These are phyloP conservation scores for Falco berigora DNA, from an alignment of 2,797 vertebrate species.

Conservation along the genomic window DNA sequence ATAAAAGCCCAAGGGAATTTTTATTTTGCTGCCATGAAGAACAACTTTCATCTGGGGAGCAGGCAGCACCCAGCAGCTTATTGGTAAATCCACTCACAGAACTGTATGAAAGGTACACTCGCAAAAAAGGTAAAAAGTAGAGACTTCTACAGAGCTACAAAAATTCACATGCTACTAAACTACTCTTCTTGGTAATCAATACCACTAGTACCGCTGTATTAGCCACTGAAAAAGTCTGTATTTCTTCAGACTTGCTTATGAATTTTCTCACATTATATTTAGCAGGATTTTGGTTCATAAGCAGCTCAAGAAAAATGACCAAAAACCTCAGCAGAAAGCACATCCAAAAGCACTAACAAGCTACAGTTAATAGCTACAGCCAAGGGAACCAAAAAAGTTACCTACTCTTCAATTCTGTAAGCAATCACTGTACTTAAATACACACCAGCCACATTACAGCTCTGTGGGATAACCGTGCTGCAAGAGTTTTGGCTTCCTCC, in stretches of 20 bases:
- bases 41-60: neutral
- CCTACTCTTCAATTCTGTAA: accelerated
- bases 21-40: neutral
- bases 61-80: neutral
- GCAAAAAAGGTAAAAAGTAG: neutral
- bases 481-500: neutral
- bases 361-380: neutral
- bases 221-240: neutral
- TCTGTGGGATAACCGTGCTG: accelerated
- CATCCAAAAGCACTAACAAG: neutral
- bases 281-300: neutral
- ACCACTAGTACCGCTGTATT: neutral
- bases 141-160: neutral
- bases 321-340: neutral
- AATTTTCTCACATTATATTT: neutral
- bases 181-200: neutral
- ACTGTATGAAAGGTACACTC: neutral
- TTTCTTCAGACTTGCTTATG: neutral
- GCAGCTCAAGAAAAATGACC: neutral
- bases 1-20: neutral
- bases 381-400: neutral
- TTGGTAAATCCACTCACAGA: neutral
- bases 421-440: accelerated
- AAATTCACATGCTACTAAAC: neutral
- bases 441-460: neutral